Percentiles rank a stretch among this genome's conserved stretches.
These are phyloP conservation scores for Thalassoma bifasciatum DNA, from an alignment of 2,113 vertebrate species.

Conservation along the genomic window DNA sequence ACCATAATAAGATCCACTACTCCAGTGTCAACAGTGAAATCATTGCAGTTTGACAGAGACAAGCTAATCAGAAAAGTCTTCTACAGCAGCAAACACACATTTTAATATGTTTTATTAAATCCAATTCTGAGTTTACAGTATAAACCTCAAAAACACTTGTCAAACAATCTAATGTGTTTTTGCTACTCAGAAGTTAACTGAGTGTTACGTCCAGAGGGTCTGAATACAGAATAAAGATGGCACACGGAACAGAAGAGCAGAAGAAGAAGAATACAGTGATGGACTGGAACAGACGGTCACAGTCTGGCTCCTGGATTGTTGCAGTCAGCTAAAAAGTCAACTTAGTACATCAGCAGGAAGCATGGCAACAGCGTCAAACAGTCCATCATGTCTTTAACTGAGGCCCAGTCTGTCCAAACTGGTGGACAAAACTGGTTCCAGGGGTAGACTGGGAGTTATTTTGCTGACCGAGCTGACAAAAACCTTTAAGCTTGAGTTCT, in stretches of 20 bases:
- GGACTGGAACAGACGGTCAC: constrained; percentile 65
- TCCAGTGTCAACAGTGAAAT: background rate
- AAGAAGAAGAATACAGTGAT: constrained; percentile 43
- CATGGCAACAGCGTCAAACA: constrained; percentile 66
- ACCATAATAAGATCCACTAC: too few relatives aligned
- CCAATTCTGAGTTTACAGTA: constrained; percentile 16
- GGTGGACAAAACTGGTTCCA: constrained; percentile 66
- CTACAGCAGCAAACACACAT: constrained; percentile 12
- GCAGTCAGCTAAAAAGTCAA: constrained; percentile 70
- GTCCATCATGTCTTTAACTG: constrained; percentile 52
- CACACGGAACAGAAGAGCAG: constrained; percentile 34
- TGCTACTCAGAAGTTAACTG: constrained; percentile 7
- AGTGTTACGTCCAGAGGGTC: constrained; percentile 22
- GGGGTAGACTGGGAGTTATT: constrained; percentile 48
- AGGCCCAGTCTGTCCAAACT: constrained; percentile 59
- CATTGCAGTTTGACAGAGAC: background rate
- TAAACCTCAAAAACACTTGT: constrained; percentile 13
- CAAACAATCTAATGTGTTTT: constrained; percentile 26
- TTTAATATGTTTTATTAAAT: background rate
- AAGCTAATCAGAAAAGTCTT: background rate
- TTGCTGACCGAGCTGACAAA: constrained; percentile 45
- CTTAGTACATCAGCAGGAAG: constrained; percentile 69
- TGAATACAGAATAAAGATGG: constrained; percentile 53
- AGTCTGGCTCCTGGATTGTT: constrained; percentile 65
- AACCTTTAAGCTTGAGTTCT: constrained; percentile 30